These are phyloP conservation scores for Actinia equina DNA, from an alignment of 64 coral and sea anemone species.

Conservation along the genomic window DNA sequence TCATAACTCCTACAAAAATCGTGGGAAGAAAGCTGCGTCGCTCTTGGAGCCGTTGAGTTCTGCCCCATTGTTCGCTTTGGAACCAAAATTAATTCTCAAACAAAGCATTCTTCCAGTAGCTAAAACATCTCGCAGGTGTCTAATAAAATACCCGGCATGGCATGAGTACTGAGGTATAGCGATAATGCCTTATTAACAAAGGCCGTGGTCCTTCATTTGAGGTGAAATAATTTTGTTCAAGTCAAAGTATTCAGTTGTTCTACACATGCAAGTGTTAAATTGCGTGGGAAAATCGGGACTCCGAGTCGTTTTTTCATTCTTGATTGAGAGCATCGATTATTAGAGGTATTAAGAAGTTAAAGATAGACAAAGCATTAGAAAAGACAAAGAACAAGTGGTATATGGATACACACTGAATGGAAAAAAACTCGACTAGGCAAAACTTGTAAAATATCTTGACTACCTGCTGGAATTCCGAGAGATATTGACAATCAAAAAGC, in stretches of 20 bases:
- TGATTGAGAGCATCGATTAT: slow-evolving; percentile 1
- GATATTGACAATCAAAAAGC: neutral
- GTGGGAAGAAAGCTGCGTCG: neutral
- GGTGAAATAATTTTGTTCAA: neutral
- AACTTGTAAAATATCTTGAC: neutral
- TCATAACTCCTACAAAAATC: neutral
- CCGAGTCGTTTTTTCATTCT: neutral
- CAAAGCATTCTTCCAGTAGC: slow-evolving; percentile 3
- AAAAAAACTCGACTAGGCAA: neutral
- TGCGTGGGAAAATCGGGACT: neutral
- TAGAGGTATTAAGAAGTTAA: neutral
- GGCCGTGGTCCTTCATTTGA: neutral
- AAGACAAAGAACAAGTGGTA: neutral
- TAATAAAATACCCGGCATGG: neutral
- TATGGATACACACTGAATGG: neutral
- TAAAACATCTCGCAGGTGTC: neutral
- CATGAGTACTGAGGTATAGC: neutral
- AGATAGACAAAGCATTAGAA: neutral
- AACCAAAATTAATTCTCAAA: neutral
- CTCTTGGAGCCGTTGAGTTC: neutral
- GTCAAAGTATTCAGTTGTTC: neutral
- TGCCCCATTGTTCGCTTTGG: neutral
- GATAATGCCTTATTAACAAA: neutral
- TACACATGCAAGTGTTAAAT: neutral
- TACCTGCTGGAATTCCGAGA: neutral